These are phyloP conservation scores for Paramuricea clavata DNA, from an alignment of 92 coral and sea anemone species.

Conservation along the genomic window DNA sequence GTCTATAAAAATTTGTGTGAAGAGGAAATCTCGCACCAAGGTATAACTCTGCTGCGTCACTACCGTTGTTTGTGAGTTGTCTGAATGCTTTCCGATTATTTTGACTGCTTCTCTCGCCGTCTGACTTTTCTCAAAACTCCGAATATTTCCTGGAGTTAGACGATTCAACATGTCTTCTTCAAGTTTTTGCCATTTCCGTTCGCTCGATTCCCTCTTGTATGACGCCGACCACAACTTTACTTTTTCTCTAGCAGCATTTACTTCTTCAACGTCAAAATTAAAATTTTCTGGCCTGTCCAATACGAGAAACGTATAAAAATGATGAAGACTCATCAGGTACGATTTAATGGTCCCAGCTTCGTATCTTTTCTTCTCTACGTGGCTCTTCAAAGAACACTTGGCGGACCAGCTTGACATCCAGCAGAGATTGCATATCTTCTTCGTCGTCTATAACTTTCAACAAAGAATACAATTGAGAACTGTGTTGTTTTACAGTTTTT, in stretches of 20 bases:
- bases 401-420: conserved; percentile 38
- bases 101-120: conserved; percentile 58
- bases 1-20: conserved; percentile 54
- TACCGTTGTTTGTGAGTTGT: conserved; percentile 23
- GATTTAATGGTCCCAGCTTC: conserved; percentile 68
- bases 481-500: conserved; percentile 58
- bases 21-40: conserved; percentile 66
- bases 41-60: conserved; percentile 60
- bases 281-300: conserved; percentile 28
- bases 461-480: conserved; percentile 39
- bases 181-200: conserved; percentile 66
- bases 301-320: conserved; percentile 46
- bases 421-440: conserved; percentile 43
- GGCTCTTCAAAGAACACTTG: conserved; percentile 49
- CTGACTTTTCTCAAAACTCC: conserved; percentile 51
- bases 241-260: conserved; percentile 21
- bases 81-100: conserved; percentile 37
- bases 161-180: conserved; percentile 46
- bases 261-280: not conserved
- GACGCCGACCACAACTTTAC: conserved; percentile 40
- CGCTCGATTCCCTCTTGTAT: conserved; percentile 38
- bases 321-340: conserved; percentile 66
- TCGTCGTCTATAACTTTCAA: conserved; percentile 42
- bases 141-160: conserved; percentile 46
- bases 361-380: conserved; percentile 40